Conservation (phyloP, 2,797 vertebrate genomes). For the Natrix natrix region DNA sequence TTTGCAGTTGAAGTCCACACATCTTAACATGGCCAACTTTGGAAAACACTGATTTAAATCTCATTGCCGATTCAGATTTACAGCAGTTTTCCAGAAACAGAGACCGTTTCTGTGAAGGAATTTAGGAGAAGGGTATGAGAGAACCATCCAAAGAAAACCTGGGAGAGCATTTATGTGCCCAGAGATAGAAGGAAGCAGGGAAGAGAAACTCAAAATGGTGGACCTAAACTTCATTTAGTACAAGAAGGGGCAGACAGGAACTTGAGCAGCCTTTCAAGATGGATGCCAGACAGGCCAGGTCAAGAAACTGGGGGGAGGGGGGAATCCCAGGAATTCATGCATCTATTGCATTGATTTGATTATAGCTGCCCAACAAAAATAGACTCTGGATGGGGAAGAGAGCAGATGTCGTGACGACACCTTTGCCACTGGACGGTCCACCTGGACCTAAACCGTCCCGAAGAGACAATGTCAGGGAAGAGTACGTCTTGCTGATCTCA, state of each 20-base stretch:
- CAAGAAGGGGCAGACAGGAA: neutral
- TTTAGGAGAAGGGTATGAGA: neutral
- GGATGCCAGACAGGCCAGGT: neutral
- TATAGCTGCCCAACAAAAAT: neutral
- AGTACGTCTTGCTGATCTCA: too few relatives aligned
- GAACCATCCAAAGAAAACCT: neutral
- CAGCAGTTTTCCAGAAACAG: neutral
- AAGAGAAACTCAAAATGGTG: neutral
- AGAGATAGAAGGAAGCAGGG: neutral
- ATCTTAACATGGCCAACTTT: neutral
- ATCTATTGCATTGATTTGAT: neutral
- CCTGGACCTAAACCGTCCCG: too few relatives aligned
- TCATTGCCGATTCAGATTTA: neutral
- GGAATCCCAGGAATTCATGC: neutral
- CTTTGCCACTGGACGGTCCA: too few relatives aligned
- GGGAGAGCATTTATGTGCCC: neutral
- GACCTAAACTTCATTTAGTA: neutral
- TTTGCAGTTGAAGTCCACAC: neutral
- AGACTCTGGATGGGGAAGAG: neutral
- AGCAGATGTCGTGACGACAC: too few relatives aligned
- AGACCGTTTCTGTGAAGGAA: neutral
- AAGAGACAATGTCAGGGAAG: too few relatives aligned
- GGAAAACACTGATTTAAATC: neutral
- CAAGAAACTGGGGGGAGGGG: neutral
- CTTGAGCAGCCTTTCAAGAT: neutral